Evolutionary conservation across 2,113 vertebrate genomes (phyloP).

Genomic region (Colistium nudipinnis): DNA sequence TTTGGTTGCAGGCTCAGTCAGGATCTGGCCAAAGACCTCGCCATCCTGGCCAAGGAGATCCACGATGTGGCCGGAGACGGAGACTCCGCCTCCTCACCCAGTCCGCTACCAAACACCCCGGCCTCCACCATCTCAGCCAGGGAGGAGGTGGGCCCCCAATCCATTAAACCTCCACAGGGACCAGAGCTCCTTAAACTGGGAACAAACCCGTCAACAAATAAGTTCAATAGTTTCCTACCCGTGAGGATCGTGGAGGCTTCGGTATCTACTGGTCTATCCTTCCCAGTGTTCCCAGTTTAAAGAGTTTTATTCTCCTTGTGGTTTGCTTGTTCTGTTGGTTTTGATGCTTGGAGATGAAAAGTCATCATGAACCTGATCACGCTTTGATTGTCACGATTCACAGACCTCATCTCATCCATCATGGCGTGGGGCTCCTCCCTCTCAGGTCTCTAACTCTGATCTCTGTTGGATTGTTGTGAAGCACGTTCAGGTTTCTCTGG

Average conservation of each 20-base stretch:
- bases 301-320: neutral
- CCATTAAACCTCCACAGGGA: neutral
- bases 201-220: no score
- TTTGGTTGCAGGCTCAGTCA: conserved; percentile 97
- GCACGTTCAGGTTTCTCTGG: conserved; percentile 3
- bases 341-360: conserved; percentile 11
- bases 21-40: conserved; percentile 96
- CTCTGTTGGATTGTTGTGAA: conserved; percentile 46
- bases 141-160: conserved; percentile 86
- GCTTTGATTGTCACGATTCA: conserved; percentile 54
- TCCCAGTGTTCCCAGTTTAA: no score
- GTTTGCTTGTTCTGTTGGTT: neutral
- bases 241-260: no score
- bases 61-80: conserved; percentile 94
- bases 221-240: no score
- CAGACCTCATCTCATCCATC: conserved; percentile 84
- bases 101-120: conserved; percentile 81
- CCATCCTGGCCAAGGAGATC: conserved; percentile 94
- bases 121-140: conserved; percentile 91
- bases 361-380: conserved; percentile 27
- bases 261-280: no score
- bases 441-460: conserved; percentile 80
- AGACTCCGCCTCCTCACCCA: conserved; percentile 74
- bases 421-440: conserved; percentile 81
- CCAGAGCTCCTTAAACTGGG: neutral